Base-by-base conservation (phyloP, 2,113 vertebrate species). In the Solea solea region DNA sequence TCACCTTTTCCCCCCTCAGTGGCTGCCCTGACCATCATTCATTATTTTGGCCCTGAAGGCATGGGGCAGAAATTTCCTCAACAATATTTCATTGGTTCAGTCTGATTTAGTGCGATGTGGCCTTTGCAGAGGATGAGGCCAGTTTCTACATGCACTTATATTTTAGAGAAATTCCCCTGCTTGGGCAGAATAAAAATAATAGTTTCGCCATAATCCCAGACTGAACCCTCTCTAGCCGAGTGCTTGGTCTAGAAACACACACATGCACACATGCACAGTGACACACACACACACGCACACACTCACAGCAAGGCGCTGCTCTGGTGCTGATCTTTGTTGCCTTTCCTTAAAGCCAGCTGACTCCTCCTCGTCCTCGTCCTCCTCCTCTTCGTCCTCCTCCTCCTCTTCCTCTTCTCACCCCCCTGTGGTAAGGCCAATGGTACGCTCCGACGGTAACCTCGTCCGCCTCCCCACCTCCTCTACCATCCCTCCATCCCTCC, bases 291-390 rank as follows among this genome's bases (percentile, higher is more conserved):
- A 60, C 61, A 63, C 21, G 48, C 54, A 53, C 70, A 5, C 15
- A 58, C 68, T 72, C 72, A 77, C 57, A 64, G 45, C 28, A 25
- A 82, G 70, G 77, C 78, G 73, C 82, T 81, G 81, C 76, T 89
- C 84, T 83, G 81, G 87, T 95, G 98, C 95, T 96, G 95, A 95
- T 99, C 96, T 97, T 93, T 99, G 95, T 98, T 94, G 84, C 96
- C 96, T 99, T 97, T 97, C 95, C 97, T 98, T 98, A 98, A 99
- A 99, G 97, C 97, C 97, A 97, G 95, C 96, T 98, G 97, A 98
- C 93, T 95, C 95, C 81, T 90, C 93, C 86, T 89, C 93, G 91
- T 89, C 92, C 69, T 91, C 92, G 87, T 89, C 93, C 94, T 95
- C 94, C 76, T 89, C 92, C 83, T 90, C 93, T 79, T 92, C 93